Evolutionary conservation across 2,113 vertebrate genomes (phyloP).

Genomic region (Microcebus jonahi): DNA sequence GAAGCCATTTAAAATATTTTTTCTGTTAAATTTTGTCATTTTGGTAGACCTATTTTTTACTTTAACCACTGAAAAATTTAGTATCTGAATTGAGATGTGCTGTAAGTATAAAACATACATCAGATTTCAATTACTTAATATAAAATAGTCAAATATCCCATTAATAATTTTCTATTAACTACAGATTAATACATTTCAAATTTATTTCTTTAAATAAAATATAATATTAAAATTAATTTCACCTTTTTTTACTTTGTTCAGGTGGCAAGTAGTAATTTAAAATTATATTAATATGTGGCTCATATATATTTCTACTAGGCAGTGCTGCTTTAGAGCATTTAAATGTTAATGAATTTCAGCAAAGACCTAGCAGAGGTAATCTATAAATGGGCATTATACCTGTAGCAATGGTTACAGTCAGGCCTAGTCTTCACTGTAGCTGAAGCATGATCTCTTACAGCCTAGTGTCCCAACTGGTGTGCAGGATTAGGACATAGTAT

Average conservation of each 20-base stretch:
- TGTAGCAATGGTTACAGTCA: background rate
- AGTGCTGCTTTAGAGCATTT: background rate
- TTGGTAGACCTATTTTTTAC: background rate
- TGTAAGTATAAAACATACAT: background rate
- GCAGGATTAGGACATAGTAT: background rate
- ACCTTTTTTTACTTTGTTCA: conserved; percentile 10
- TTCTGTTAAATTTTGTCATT: background rate
- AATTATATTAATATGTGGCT: background rate
- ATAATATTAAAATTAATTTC: conserved; percentile 9
- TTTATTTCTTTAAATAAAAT: conserved; percentile 29
- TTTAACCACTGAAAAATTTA: conserved; percentile 28
- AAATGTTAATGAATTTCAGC: background rate
- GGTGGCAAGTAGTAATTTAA: background rate
- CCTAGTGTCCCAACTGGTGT: background rate
- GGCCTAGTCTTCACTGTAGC: background rate
- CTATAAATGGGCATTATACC: background rate
- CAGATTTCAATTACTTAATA: background rate
- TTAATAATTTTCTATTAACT: conserved; percentile 38
- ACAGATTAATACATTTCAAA: background rate
- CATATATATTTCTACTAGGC: background rate
- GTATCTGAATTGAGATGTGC: background rate
- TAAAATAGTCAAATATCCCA: background rate
- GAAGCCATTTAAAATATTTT: background rate
- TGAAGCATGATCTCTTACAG: background rate
- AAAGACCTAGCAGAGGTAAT: background rate